A percentile compares a stretch with the other conserved stretches of the same genome.
Evolutionary conservation across 92 coral and sea anemone species (phyloP).

Genomic region (Palythoa grandiflora): DNA sequence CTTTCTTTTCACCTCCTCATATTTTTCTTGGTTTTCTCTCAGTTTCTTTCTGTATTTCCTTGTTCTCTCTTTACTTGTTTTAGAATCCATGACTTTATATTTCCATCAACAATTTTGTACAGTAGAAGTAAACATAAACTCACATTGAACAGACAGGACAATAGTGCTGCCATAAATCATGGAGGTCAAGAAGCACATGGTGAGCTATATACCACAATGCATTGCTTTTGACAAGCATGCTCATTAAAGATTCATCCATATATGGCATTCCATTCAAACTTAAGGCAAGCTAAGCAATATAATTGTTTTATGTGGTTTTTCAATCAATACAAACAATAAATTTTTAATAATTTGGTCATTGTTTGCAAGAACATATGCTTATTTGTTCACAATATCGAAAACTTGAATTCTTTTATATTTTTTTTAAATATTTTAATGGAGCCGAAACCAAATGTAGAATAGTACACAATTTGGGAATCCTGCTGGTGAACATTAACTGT

Average conservation of each 20-base stretch:
- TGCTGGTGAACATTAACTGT: not conserved
- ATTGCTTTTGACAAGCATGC: constrained; percentile 15
- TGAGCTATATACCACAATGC: constrained; percentile 13
- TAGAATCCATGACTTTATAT: constrained; percentile 26
- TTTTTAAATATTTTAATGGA: not conserved
- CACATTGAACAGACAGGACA: not conserved
- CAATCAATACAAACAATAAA: not conserved
- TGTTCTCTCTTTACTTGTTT: constrained; percentile 58
- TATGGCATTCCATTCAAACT: constrained; percentile 11
- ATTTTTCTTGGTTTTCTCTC: constrained; percentile 3
- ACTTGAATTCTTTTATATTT: constrained; percentile 1
- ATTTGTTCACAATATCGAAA: constrained; percentile 12
- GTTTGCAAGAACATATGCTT: constrained; percentile 30
- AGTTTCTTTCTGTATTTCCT: constrained; percentile 48
- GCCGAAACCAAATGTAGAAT: no score
- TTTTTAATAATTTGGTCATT: constrained; percentile 11
- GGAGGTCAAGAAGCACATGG: not conserved
- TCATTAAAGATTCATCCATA: constrained; percentile 22
- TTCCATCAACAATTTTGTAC: constrained; percentile 6
- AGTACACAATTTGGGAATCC: not conserved
- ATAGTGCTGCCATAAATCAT: constrained; percentile 31
- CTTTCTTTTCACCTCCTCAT: no score
- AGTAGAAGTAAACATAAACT: not conserved
- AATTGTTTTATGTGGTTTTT: not conserved
- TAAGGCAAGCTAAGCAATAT: constrained; percentile 15